A percentile compares a stretch with the other conserved stretches of the same genome.
phyloP scores from a whole-genome alignment of 2,888 invertebrate species.

The Nephrotoma appendiculata region DNA sequence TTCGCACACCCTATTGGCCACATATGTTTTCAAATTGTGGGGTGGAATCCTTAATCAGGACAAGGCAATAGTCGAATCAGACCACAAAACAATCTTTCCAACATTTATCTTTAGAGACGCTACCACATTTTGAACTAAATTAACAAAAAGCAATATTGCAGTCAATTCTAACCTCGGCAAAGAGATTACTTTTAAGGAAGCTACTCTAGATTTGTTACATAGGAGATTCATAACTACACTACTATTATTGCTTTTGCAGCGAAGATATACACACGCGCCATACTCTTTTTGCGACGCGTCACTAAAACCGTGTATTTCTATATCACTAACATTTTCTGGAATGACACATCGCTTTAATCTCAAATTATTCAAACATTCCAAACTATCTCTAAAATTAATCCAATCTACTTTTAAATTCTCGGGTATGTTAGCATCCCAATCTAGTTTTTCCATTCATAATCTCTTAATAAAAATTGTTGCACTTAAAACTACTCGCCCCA shows the following conservation, averaged over 20 bases:
- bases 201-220: background rate
- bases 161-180: background rate
- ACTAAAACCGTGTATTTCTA: background rate
- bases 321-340: background rate
- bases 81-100: background rate
- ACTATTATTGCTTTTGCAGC: background rate
- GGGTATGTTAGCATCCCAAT: background rate
- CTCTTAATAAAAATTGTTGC: background rate
- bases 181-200: background rate
- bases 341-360: background rate
- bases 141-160: too few relatives aligned
- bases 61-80: background rate
- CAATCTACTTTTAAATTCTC: background rate
- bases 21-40: too few relatives aligned
- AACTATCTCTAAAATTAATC: background rate
- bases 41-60: background rate
- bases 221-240: too few relatives aligned
- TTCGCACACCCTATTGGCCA: too few relatives aligned
- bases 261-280: background rate
- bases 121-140: too few relatives aligned
- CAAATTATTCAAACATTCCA: background rate
- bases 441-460: background rate
- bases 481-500: too few relatives aligned
- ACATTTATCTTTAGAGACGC: background rate
- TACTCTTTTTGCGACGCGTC: background rate